Base-by-base conservation (phyloP, 2,888 invertebrate species). In the Drosophila buzzatii region DNA sequence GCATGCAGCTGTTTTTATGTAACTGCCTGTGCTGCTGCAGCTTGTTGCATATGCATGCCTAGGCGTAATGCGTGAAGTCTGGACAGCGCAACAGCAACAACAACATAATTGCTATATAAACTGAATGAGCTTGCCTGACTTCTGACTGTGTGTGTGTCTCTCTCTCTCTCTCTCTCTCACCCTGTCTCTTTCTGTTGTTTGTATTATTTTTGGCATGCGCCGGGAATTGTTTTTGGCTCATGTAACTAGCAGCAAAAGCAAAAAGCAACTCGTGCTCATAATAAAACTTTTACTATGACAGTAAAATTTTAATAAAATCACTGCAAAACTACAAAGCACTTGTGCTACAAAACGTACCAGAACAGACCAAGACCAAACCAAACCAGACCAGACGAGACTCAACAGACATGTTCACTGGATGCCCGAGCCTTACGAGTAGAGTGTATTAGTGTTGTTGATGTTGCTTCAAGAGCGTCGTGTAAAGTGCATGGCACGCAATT, bases 251-350 rank as follows among this genome's bases (percentile, higher is more conserved):
- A 71, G 49, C 47, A 61, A 55, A 67, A 59, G 23, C 45, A 53
- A 61, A 39, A 74, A 63, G 55, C 68, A 64, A 65, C 59, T 71
- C 64, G 63, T 73, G 85, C 78, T 75, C 78, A 82, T 85, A 85
- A 83, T 83, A 85, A 85, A 84, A 85, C 79, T 85, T 84, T 82
- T 82, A 84, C 82, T 72, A 81, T 84, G 83, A 84, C 83, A 84
- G 85, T 82, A 85, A 84, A 84, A 85, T 84, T 85, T 84, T 84
- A 84, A 84, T 85, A 85, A 85, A 84, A 84, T 85, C 83, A 81
- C 81, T 81, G 85, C 83, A 85, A 85, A 77, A 71, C 82, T 81
- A 70, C 79, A 75, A 79, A 77, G 77, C 79, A 81, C 82, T 82
- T 75, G 81, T 63, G 70, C 76, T 56, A 76, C 75, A 58, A 63